Conservation (phyloP, 2,888 invertebrate genomes). For the Eupithecia subfuscata region DNA sequence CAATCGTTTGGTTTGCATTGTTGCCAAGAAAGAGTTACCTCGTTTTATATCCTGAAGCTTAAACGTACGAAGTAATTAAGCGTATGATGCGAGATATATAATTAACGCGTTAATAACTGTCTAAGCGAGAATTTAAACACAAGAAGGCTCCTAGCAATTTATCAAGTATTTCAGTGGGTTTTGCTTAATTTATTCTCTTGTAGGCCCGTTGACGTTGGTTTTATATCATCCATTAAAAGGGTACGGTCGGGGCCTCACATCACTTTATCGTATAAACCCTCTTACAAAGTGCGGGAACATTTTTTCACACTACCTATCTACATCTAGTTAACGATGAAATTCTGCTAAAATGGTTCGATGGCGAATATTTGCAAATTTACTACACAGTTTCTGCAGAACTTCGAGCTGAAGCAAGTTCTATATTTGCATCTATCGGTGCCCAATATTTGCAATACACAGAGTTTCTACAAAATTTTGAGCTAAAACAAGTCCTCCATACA, state of each 20-base stretch:
- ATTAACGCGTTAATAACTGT: slow-evolving; percentile 41
- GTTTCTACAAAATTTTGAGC: not conserved
- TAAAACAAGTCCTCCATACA: not conserved
- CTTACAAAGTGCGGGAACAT: slow-evolving; percentile 31
- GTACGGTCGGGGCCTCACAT: slow-evolving; percentile 45
- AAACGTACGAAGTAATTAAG: slow-evolving; percentile 31
- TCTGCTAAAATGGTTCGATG: not conserved
- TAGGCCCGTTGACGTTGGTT: slow-evolving; percentile 67
- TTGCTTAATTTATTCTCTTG: slow-evolving; percentile 67
- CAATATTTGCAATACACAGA: not conserved
- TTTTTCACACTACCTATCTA: slow-evolving; percentile 9
- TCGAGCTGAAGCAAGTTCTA: not conserved
- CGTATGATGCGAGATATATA: slow-evolving; percentile 36
- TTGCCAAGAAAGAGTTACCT: slow-evolving; percentile 31
- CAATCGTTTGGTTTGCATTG: slow-evolving; percentile 31
- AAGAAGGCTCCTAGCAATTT: slow-evolving; percentile 61
- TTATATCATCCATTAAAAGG: slow-evolving; percentile 66
- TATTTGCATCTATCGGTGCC: not conserved
- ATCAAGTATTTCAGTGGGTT: slow-evolving; percentile 66
- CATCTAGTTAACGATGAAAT: not conserved
- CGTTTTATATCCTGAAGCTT: slow-evolving; percentile 29
- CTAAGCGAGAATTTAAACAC: slow-evolving; percentile 50
- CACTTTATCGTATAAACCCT: slow-evolving; percentile 27
- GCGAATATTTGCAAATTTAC: not conserved
- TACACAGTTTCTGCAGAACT: not conserved